These are phyloP conservation scores for Aphrophora alni DNA, from an alignment of 2,888 invertebrate species.

Conservation along the genomic window DNA sequence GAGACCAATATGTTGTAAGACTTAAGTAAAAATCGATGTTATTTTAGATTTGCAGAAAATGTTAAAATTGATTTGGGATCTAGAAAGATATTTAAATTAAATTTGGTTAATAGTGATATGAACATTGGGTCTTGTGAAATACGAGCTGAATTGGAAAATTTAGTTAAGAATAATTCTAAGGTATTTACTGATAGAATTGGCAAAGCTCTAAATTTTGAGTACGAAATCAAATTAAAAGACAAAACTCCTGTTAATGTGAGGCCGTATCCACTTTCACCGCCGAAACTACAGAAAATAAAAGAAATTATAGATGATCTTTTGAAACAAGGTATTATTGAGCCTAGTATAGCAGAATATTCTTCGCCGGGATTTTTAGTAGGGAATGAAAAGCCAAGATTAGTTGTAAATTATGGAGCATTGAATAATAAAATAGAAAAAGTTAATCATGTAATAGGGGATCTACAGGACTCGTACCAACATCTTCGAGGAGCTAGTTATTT, in stretches of 20 bases:
- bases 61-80: not conserved
- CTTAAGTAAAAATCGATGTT: not conserved
- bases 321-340: not conserved
- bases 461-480: not conserved
- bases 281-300: conserved; percentile 6
- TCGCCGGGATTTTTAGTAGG: conserved; percentile 13
- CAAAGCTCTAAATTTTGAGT: conserved; percentile 12
- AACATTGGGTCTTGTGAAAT: not conserved
- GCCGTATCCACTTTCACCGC: conserved; percentile 11
- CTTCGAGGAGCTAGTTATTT: not conserved
- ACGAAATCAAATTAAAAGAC: not conserved
- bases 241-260: not conserved
- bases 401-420: conserved; percentile 2
- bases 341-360: not conserved
- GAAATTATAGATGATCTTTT: conserved; percentile 17
- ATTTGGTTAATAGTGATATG: not conserved
- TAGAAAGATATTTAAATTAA: not conserved
- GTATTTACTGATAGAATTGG: conserved; percentile 18
- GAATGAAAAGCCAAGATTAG: conserved; percentile 3
- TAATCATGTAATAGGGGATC: not conserved
- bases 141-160: not conserved
- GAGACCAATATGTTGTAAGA: not conserved
- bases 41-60: not conserved
- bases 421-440: too few species aligned
- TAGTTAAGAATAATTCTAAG: not conserved